Base-by-base conservation (phyloP, 2,797 vertebrate species). In the Hypotaenidia philippensis region DNA sequence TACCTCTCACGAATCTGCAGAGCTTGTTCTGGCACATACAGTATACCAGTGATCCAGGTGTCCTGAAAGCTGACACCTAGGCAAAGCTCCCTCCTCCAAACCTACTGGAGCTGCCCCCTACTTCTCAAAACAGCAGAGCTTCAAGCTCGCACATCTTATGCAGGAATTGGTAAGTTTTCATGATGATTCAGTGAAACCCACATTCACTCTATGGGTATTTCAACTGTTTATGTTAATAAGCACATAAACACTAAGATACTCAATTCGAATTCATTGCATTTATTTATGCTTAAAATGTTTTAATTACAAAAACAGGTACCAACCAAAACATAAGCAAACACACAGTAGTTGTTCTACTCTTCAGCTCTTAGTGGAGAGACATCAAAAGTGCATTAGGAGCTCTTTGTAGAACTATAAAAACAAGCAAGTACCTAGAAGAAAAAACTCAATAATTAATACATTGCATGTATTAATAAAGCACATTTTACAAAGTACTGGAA, bases 11-110 rank as follows among this genome's bases (percentile, higher is more conserved):
- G 0, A 53, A 65, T 13, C 52, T 18, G 71, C 40, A n/a, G 11
- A 50, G 40, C 13, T 83, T 29, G 6, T 15, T 83, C 61, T 40
- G 21, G n/a, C n/a, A 52, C 45, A 22, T 11, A 5, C 0, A 1
- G 15, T 27, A 22, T 0, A 4, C 17, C 45, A 45, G 60, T 49
- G 47, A 25, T 11, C 13, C 1, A 0, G 40, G 21, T 0, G 0
- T 22, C 11, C 77, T 7, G 3, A 83, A 83, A 56, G 41, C 4
- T 59, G 12, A 10, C 21, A 45, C 17, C 34, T 13, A 40, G 44
- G 31, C 26, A 56, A 77, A 75, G 27, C 56, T 27, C 38, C 17
- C 44, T 52, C 38, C 49, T 38, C 63, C 63, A 89, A 44, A 40
- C 25, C 36, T 40, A 13, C 12, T 13, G 32, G 11, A 82, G 60